Conservation (phyloP, 2,888 invertebrate species). For the Epinotia nisella region DNA sequence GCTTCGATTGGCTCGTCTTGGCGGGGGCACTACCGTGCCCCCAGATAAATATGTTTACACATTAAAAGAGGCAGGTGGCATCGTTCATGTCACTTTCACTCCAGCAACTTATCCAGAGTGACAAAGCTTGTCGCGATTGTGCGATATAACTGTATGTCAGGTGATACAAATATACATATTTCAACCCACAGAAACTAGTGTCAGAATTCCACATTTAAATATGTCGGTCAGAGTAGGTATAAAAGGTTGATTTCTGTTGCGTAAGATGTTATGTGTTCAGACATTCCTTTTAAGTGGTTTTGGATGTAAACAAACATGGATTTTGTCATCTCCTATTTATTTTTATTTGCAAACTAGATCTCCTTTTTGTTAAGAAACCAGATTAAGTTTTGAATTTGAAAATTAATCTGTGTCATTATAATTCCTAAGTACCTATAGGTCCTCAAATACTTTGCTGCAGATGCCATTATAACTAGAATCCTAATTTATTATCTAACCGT, state of each 20-base stretch:
- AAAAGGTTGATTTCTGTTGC: conserved; percentile 21
- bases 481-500: conserved; percentile 1
- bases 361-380: neutral
- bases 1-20: no score
- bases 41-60: conserved; percentile 40
- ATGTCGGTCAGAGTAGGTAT: conserved; percentile 39
- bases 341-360: neutral
- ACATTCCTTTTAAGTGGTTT: conserved; percentile 38
- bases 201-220: neutral
- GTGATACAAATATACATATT: conserved; percentile 3
- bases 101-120: conserved; percentile 40
- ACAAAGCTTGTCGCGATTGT: conserved; percentile 45
- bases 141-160: conserved; percentile 33
- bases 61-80: conserved; percentile 40
- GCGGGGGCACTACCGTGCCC: no score
- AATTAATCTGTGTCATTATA: no score
- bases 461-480: neutral
- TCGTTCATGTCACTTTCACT: conserved; percentile 47
- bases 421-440: no score
- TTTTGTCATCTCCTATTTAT: conserved; percentile 29
- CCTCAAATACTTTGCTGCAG: no score
- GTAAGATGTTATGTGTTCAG: conserved; percentile 23
- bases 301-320: conserved; percentile 28
- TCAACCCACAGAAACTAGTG: neutral
- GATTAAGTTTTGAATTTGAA: no score